Conservation (phyloP, 2,888 invertebrate genomes). For the Odontothrips loti region DNA sequence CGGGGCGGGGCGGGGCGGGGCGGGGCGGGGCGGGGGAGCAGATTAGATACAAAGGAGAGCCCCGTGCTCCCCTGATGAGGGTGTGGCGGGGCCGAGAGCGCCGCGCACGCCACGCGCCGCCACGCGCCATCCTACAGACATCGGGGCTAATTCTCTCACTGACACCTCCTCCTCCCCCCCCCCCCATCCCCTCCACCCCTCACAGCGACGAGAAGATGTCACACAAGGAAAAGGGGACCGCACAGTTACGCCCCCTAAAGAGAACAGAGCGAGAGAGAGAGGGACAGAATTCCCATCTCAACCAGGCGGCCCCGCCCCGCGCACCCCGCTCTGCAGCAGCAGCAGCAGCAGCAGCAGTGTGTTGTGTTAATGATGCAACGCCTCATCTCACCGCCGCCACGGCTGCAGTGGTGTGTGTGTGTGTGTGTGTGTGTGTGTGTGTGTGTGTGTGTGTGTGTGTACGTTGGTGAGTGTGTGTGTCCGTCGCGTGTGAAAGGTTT, state of each 20-base stretch:
- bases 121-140: not conserved
- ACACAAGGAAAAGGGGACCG: not conserved
- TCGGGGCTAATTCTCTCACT: slow-evolving; percentile 9
- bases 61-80: slow-evolving; percentile 10
- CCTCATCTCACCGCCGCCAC: no score
- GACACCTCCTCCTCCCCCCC: not conserved
- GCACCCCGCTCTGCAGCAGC: no score
- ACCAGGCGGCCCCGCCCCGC: no score
- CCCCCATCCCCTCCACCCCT: not conserved
- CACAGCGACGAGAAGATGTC: not conserved
- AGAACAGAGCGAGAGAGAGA: not conserved
- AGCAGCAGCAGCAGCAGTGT: no score
- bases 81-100: not conserved
- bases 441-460: no score
- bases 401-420: no score
- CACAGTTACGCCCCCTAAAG: not conserved
- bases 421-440: no score
- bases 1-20: not conserved
- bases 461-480: no score
- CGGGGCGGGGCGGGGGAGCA: not conserved
- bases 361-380: no score
- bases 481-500: no score
- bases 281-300: not conserved
- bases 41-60: slow-evolving; percentile 19
- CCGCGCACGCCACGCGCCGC: not conserved